Conservation (phyloP, 2,888 invertebrate species). For the Seira musarum region DNA sequence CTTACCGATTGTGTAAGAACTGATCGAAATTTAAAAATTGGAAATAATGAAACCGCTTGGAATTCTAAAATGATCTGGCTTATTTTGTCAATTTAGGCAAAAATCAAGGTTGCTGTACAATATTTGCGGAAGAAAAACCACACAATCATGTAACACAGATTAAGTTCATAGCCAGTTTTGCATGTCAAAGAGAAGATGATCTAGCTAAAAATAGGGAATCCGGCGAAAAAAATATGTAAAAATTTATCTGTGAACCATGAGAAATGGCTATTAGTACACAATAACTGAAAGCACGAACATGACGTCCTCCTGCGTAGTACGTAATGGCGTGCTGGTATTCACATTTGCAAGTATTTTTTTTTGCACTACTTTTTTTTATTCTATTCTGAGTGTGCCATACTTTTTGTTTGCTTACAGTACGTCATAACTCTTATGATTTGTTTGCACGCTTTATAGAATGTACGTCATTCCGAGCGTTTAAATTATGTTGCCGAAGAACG, state of each 20-base stretch:
- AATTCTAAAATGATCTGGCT: no score
- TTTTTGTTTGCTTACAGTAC: constrained; percentile 61
- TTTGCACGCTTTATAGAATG: constrained; percentile 62
- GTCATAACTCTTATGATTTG: constrained; percentile 62
- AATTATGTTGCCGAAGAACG: constrained; percentile 62
- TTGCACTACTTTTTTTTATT: constrained; percentile 18
- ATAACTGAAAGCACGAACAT: no score
- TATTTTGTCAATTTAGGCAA: no score
- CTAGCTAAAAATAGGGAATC: constrained; percentile 47
- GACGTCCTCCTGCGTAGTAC: no score
- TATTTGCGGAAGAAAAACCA: no score
- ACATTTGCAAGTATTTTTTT: constrained; percentile 40
- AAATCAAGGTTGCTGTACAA: no score
- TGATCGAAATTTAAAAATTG: no score
- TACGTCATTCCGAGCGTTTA: constrained; percentile 61
- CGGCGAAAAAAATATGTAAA: constrained; percentile 19
- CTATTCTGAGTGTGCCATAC: constrained; percentile 31
- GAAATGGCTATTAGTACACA: constrained; percentile 8
- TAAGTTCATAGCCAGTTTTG: constrained; percentile 12
- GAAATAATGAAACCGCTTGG: no score
- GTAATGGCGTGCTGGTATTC: constrained; percentile 21
- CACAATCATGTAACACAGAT: no score
- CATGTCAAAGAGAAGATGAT: constrained; percentile 43
- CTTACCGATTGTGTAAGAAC: no score
- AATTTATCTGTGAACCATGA: not conserved